phyloP scores from a whole-genome alignment of 2,888 invertebrate species.

The Andrena flavipes region DNA sequence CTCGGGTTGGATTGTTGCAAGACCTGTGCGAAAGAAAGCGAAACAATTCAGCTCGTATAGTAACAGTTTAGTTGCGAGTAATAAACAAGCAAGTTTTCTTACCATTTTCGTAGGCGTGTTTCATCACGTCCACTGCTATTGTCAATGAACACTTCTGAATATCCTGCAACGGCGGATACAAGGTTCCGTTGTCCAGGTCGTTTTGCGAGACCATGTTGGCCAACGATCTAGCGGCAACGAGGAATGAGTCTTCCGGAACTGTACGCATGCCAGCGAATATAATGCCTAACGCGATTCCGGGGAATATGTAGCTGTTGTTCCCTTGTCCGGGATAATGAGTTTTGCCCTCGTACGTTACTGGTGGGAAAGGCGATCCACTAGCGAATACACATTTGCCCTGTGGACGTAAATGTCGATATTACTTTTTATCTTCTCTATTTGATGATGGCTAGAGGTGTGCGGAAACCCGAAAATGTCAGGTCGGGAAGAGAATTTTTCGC shows the following conservation, averaged over 20 bases:
- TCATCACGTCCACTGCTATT: constrained; percentile 93
- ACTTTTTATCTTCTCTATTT: no score
- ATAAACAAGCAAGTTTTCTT: constrained; percentile 71
- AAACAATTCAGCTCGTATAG: background rate
- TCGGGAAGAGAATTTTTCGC: no score
- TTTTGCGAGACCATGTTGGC: constrained; percentile 92
- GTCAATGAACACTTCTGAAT: constrained; percentile 94
- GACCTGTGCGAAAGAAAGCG: constrained; percentile 85
- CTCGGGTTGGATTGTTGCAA: constrained; percentile 92
- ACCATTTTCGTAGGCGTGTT: constrained; percentile 93
- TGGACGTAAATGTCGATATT: constrained; percentile 27
- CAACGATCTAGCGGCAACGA: constrained; percentile 94
- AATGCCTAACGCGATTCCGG: constrained; percentile 96
- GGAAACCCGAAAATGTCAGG: no score
- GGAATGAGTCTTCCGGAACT: constrained; percentile 96
- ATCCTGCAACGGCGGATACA: constrained; percentile 95
- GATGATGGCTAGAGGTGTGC: no score
- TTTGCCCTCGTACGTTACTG: constrained; percentile 92
- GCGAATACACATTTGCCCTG: constrained; percentile 97
- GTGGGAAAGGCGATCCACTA: constrained; percentile 97
- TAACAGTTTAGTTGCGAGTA: background rate
- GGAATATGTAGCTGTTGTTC: constrained; percentile 99
- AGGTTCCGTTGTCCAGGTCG: constrained; percentile 93
- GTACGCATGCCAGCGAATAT: constrained; percentile 95
- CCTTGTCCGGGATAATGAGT: constrained; percentile 97